Percentiles rank a stretch among this genome's conserved stretches.
phyloP scores from a whole-genome alignment of 2,113 vertebrate genomes.

The Vulpes ferrilata region DNA sequence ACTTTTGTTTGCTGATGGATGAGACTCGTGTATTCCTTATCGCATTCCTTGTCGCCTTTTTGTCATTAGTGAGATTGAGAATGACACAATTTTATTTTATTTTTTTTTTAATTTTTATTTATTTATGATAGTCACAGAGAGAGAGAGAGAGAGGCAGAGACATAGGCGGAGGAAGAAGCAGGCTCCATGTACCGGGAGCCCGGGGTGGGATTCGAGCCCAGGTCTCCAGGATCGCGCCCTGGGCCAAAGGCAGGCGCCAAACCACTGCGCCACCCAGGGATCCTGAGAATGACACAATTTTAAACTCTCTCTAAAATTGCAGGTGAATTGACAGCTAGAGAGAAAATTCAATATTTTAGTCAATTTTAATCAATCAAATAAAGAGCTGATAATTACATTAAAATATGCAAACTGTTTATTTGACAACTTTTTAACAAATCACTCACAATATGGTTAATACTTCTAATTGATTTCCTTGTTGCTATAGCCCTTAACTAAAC shows the following conservation, averaged over 20 bases:
- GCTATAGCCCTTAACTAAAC: neutral
- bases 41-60: neutral
- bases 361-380: constrained; percentile 47
- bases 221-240: too few relatives aligned
- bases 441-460: constrained; percentile 6
- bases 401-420: constrained; percentile 55
- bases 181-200: too few relatives aligned
- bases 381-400: constrained; percentile 53
- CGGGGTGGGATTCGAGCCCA: too few relatives aligned
- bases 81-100: neutral
- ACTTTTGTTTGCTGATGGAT: neutral
- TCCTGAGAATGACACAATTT: neutral
- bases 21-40: neutral
- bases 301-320: neutral
- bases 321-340: neutral
- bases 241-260: too few relatives aligned
- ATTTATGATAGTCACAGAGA: too few relatives aligned
- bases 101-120: too few relatives aligned
- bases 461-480: constrained; percentile 18
- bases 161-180: too few relatives aligned
- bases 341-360: constrained; percentile 66
- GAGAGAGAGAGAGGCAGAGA: too few relatives aligned
- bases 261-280: too few relatives aligned
- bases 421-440: constrained; percentile 11
- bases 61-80: neutral